These are phyloP conservation scores for Anguilla rostrata DNA, from an alignment of 2,113 vertebrate species.

Conservation along the genomic window DNA sequence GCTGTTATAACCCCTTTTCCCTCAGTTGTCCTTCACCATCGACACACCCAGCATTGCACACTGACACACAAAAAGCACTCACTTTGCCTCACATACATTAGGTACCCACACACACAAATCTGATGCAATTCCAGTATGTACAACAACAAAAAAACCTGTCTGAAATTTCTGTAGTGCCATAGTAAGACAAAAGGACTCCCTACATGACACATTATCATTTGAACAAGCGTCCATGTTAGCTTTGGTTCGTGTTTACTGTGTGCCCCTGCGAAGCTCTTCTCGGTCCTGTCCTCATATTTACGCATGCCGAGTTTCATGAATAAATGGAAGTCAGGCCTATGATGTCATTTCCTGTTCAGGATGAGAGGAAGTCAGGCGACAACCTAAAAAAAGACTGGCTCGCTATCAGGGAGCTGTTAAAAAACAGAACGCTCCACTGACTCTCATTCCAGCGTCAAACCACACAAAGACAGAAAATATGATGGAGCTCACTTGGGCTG, in stretches of 20 bases:
- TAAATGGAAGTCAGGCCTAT: not conserved
- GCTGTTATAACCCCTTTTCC: no score
- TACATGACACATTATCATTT: not conserved
- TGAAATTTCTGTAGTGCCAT: not conserved
- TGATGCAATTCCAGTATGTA: no score
- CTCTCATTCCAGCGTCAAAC: not conserved
- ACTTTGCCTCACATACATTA: no score
- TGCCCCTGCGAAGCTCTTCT: not conserved
- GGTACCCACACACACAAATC: no score
- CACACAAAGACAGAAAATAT: not conserved
- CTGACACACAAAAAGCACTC: no score
- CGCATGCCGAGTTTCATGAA: not conserved
- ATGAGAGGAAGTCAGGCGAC: not conserved
- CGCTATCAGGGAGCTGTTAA: not conserved
- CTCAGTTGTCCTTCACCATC: no score
- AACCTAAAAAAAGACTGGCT: not conserved
- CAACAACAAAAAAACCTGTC: no score
- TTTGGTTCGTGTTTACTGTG: not conserved
- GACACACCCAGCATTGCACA: no score
- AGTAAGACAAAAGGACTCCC: not conserved
- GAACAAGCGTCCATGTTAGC: no score
- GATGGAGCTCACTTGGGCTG: not conserved
- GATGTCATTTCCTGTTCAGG: not conserved
- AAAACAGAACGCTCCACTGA: not conserved
- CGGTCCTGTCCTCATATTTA: not conserved